A percentile compares a stretch with the other conserved stretches of the same genome.
Evolutionary conservation across 2,797 vertebrate genomes (phyloP).

Genomic region (Chloroceryle amazona): DNA sequence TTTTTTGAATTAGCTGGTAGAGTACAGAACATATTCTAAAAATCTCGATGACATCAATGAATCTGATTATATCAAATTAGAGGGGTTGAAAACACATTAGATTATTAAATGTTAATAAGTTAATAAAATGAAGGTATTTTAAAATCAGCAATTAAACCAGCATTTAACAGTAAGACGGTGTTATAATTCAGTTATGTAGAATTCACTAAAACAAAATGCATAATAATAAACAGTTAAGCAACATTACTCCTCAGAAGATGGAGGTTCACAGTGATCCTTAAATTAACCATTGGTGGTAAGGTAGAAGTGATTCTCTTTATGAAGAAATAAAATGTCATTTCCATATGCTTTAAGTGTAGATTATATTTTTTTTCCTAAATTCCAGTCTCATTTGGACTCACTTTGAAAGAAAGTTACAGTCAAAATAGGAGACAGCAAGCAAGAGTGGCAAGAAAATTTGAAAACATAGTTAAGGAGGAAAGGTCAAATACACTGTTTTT

Average conservation of each 20-base stretch:
- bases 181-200: background rate
- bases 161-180: rapidly evolving
- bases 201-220: background rate
- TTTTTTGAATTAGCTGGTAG: background rate
- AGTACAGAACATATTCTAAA: background rate
- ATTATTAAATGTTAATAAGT: background rate
- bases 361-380: background rate
- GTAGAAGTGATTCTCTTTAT: background rate
- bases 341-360: background rate
- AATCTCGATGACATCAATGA: background rate
- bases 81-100: background rate
- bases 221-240: background rate
- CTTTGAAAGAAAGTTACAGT: background rate
- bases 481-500: background rate
- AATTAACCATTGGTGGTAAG: background rate
- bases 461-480: background rate
- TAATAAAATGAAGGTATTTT: background rate
- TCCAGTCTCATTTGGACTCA: background rate
- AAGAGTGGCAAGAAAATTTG: background rate
- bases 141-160: background rate
- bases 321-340: background rate
- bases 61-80: background rate
- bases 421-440: background rate
- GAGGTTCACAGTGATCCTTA: background rate
- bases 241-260: background rate